Evolutionary conservation across 2,888 invertebrate species (phyloP), one percentile per base, ranked within the genome.

Genomic region (Drosophila meridionalis): DNA sequence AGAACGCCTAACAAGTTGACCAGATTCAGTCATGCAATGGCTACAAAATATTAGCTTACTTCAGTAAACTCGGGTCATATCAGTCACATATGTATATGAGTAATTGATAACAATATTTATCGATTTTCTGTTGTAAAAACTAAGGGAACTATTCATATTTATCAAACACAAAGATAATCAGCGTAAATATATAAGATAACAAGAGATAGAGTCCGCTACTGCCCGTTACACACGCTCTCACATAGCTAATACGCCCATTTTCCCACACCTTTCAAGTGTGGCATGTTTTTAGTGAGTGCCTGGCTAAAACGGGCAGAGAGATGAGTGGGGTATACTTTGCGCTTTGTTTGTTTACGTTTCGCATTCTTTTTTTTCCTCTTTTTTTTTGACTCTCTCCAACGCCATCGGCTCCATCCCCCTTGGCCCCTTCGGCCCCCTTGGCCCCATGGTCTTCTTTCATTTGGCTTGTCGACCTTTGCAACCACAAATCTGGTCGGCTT

Each of bases 401-500:
- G 20, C 20, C 32, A 14, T 20, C 4, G 6, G n/a, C n/a, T 4
- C 50, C 48, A 2, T 2, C 14, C 11, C 11, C 4, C 26, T 32
- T 20, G 1, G 0, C 40, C 12, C 28, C 3, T 0, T 11, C 4
- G 4, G 9, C 20, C 4, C 38, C 20, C 26, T 11, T 12, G 3
- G 5, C 40, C 30, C n/a, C 2, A 1, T 3, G n/a, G 9, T n/a
- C 12, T 9, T 14, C n/a, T 20, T 11, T 30, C 55, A 65, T 65
- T 65, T 65, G 28, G 47, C 66, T 36, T 59, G 40, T 32, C 52
- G 62, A 66, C 67, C 71, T 78, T 80, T 78, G 72, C 52, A 73
- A 47, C 71, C 85, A 60, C 70, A 78, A 74, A 66, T 63, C 76
- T 60, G 68, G 32, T 36, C 45, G 52, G 78, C 48, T 52, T 58